Percentiles rank a stretch among this genome's conserved stretches.
Conservation (phyloP, 2,797 vertebrate genomes). For the Chrosomus eos region DNA sequence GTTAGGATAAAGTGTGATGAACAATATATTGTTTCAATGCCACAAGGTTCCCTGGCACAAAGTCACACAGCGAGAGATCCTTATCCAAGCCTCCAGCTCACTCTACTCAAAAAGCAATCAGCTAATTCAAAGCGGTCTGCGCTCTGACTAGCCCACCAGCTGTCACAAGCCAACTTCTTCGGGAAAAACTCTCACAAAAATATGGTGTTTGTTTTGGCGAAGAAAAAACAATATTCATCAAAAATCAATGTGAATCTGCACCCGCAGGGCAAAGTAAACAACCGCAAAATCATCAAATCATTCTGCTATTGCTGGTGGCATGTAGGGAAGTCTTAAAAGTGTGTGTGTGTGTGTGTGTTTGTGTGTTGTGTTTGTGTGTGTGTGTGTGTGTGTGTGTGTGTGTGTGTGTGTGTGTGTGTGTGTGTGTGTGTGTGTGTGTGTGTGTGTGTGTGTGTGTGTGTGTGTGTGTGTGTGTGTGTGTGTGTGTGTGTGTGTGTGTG, state of each 20-base stretch:
- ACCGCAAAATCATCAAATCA: constrained; percentile 22
- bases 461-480: neutral
- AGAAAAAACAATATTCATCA: constrained; percentile 3
- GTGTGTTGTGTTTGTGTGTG: neutral
- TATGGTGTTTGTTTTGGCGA: constrained; percentile 23
- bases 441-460: neutral
- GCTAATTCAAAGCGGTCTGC: constrained; percentile 18
- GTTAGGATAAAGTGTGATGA: neutral
- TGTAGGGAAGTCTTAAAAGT: neutral
- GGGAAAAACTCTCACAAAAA: neutral
- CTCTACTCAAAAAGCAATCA: constrained; percentile 26
- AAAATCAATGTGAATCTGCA: neutral
- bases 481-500: neutral
- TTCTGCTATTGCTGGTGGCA: neutral
- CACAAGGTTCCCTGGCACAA: constrained; percentile 8
- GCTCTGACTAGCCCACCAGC: constrained; percentile 26
- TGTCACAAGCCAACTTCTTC: constrained; percentile 5
- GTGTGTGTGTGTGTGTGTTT: neutral
- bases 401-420: neutral
- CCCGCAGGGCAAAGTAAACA: neutral
- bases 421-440: neutral
- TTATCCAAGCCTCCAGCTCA: neutral
- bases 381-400: neutral
- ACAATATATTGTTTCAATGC: neutral
- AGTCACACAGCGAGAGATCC: constrained; percentile 11